Conservation (phyloP, 1,140 invertebrate species). For the Adelges cooleyi region DNA sequence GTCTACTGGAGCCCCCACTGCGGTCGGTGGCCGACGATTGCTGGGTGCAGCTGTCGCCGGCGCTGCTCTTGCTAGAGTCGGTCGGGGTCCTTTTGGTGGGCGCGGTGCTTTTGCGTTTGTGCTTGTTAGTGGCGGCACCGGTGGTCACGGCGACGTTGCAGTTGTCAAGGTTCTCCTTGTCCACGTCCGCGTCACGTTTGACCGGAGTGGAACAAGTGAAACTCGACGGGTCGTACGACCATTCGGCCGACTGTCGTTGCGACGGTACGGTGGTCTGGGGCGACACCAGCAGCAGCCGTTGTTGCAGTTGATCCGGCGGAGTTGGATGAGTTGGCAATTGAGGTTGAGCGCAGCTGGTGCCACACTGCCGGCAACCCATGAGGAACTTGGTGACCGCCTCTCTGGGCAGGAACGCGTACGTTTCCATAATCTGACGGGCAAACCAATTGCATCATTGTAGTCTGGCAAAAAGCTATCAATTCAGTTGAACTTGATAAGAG, state of each 20-base stretch:
- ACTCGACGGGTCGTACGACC: not conserved
- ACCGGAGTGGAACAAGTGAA: conserved; percentile 16
- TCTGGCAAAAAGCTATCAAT: too few relatives aligned
- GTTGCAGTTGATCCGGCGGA: not conserved
- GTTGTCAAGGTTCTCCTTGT: not conserved
- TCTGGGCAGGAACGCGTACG: conserved; percentile 84
- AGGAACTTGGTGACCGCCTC: conserved; percentile 91
- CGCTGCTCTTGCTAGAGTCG: not conserved
- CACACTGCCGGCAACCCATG: conserved; percentile 22
- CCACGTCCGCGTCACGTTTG: not conserved
- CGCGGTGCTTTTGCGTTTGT: not conserved
- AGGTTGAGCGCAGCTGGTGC: not conserved
- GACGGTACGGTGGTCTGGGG: not conserved
- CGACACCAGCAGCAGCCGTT: not conserved
- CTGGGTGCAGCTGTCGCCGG: not conserved
- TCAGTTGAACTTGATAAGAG: too few relatives aligned
- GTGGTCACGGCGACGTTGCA: not conserved
- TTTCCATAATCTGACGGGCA: conserved; percentile 91
- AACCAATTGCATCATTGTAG: too few relatives aligned
- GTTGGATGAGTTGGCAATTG: not conserved
- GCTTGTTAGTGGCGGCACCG: not conserved
- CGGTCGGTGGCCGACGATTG: not conserved
- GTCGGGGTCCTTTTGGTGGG: not conserved
- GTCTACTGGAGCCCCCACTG: not conserved
- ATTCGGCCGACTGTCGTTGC: not conserved